Evolutionary conservation across 2,113 vertebrate species (phyloP), one percentile per base, ranked within the genome.

Genomic region (Nannospalax galili): DNA sequence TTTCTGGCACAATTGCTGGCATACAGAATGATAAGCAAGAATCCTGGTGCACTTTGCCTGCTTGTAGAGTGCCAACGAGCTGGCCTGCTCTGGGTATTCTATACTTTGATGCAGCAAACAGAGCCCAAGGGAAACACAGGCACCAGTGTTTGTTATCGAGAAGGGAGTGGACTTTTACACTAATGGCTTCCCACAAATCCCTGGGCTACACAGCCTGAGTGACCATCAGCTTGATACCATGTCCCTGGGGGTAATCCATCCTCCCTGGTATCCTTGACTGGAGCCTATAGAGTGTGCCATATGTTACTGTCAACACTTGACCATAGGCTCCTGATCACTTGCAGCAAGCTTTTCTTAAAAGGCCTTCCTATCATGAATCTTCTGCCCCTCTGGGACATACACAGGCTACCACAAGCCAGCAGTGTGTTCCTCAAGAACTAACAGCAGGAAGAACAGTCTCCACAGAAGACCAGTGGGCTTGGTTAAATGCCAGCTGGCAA

Each of bases 61-160:
- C 48, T 75, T 3, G 8, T 26, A 60, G 42, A 84, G 62, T 12
- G 48, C 16, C 80, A 11, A 11, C 0, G 40, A 45, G 77, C 10
- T 42, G 15, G 8, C 19, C 17, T 37, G 19, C 5, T 16, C 26
- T 58, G 70, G 28, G 42, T 12, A 24, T 24, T 2, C 24, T 75
- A 1, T 52, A 62, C 56, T 28, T n/a, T 6, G 28, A 48, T 37
- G 17, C 30, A 22, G 64, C 12, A 15, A n/a, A 56, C 0, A 0
- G 28, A 77, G 20, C 89, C 60, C 0, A 0, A 30, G 3, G 14
- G 17, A 56, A 67, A 70, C 3, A 6, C 12, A 65, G 12, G 17
- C 6, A 35, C 32, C 5, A 1, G 19, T 0, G 3, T 5, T 67
- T 12, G 24, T 15, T 64, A 4, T 1, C 2, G 67, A 85, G 26